phyloP scores from a whole-genome alignment of 2,888 invertebrate genomes.

The Platycheirus rosarum region DNA sequence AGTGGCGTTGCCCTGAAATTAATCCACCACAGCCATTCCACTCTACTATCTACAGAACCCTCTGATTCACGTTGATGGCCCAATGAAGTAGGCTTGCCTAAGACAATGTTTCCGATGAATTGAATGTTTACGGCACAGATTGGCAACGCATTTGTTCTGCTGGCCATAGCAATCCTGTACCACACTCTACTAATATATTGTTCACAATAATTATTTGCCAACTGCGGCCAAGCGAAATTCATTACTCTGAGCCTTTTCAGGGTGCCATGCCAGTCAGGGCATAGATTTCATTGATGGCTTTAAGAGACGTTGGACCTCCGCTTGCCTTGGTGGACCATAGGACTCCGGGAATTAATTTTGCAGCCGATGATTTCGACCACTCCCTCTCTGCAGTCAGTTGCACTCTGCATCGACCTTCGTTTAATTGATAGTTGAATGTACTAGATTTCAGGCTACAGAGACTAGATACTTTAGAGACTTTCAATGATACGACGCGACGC shows the following conservation, averaged over 20 bases:
- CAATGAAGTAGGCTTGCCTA: slow-evolving; percentile 62
- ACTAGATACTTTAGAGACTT: slow-evolving; percentile 6
- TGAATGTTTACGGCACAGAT: slow-evolving; percentile 72
- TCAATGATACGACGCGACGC: neutral
- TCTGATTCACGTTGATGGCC: neutral
- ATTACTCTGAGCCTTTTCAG: slow-evolving; percentile 68
- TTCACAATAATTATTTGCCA: slow-evolving; percentile 73
- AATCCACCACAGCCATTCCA: slow-evolving; percentile 47
- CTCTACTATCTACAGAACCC: neutral
- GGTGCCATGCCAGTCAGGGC: slow-evolving; percentile 31
- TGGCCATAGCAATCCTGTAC: neutral
- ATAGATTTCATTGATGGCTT: slow-evolving; percentile 32
- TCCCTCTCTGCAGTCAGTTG: slow-evolving; percentile 50
- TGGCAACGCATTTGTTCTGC: slow-evolving; percentile 71
- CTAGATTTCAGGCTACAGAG: slow-evolving; percentile 41
- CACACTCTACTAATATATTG: slow-evolving; percentile 73
- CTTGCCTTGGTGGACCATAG: slow-evolving; percentile 25
- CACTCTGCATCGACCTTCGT: slow-evolving; percentile 64
- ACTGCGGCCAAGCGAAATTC: slow-evolving; percentile 55
- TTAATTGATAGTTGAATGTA: slow-evolving; percentile 74
- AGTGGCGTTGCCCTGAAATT: slow-evolving; percentile 67
- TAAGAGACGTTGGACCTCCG: slow-evolving; percentile 12
- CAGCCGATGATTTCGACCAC: slow-evolving; percentile 74
- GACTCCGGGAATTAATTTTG: slow-evolving; percentile 69
- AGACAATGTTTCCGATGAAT: slow-evolving; percentile 72